phyloP scores from a whole-genome alignment of 2,888 invertebrate species.

The Theretra japonica region DNA sequence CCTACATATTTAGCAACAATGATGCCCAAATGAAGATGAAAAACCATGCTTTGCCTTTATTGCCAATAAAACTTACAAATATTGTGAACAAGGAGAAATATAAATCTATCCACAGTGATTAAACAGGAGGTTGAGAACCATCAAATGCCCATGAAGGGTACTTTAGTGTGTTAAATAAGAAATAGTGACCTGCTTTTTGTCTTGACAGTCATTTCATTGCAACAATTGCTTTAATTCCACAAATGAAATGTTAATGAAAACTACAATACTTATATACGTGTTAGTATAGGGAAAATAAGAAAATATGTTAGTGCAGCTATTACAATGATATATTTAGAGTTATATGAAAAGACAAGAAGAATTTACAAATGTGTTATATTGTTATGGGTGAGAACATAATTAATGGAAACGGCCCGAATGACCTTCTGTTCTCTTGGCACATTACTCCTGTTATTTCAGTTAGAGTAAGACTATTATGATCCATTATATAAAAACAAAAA shows the following conservation, averaged over 20 bases:
- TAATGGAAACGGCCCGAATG: slow-evolving; percentile 52
- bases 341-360: not conserved
- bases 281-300: slow-evolving; percentile 3
- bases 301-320: slow-evolving; percentile 19
- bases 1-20: no score
- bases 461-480: slow-evolving; percentile 72
- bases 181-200: not conserved
- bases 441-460: slow-evolving; percentile 44
- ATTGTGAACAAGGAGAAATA: not conserved
- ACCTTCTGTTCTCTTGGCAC: slow-evolving; percentile 36
- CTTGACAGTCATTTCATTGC: slow-evolving; percentile 6
- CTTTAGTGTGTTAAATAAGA: not conserved
- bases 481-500: slow-evolving; percentile 76
- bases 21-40: no score
- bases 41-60: not conserved
- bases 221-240: slow-evolving; percentile 1
- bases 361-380: slow-evolving; percentile 8
- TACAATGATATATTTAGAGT: slow-evolving; percentile 10
- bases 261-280: not conserved
- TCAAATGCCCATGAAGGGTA: not conserved
- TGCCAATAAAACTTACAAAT: not conserved
- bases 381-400: slow-evolving; percentile 45
- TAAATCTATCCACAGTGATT: not conserved
- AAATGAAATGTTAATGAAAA: not conserved
- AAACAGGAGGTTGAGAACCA: not conserved